These are phyloP conservation scores for Acanthacorydalis orientalis DNA, from an alignment of 2,888 invertebrate genomes.

Conservation along the genomic window DNA sequence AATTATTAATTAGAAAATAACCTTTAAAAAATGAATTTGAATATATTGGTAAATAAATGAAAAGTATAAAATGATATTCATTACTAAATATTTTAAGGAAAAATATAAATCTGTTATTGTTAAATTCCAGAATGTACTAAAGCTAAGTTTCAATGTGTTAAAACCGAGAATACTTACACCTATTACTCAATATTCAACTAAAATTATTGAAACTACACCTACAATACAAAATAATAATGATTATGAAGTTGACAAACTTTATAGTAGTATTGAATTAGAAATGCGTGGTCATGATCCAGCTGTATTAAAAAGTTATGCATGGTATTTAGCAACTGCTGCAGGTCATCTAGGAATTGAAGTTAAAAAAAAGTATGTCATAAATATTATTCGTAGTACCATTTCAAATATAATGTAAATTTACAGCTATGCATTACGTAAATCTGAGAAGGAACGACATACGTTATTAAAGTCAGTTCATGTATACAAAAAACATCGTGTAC, in stretches of 20 bases:
- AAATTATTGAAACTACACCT: neutral
- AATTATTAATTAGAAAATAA: no score
- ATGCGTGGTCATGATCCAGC: constrained; percentile 74
- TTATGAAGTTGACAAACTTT: constrained; percentile 50
- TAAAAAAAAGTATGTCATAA: constrained; percentile 35
- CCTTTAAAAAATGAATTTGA: no score
- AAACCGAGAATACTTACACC: neutral
- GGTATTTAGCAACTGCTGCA: constrained; percentile 69
- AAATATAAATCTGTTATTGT: neutral
- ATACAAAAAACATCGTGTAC: constrained; percentile 84
- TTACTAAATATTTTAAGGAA: no score
- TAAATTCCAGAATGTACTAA: neutral
- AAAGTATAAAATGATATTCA: no score
- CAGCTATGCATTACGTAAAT: constrained; percentile 58
- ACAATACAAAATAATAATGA: neutral
- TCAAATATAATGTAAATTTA: constrained; percentile 16
- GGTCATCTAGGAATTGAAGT: constrained; percentile 62
- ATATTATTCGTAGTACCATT: neutral
- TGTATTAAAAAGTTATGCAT: constrained; percentile 74
- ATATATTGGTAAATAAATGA: no score
- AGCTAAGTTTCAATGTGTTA: neutral
- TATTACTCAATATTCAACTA: neutral
- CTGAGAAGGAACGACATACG: constrained; percentile 59
- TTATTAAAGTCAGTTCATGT: constrained; percentile 78
- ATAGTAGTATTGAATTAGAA: constrained; percentile 69